Base-by-base conservation (phyloP, 2,797 vertebrate genomes). In the Buphagus erythrorhynchus region DNA sequence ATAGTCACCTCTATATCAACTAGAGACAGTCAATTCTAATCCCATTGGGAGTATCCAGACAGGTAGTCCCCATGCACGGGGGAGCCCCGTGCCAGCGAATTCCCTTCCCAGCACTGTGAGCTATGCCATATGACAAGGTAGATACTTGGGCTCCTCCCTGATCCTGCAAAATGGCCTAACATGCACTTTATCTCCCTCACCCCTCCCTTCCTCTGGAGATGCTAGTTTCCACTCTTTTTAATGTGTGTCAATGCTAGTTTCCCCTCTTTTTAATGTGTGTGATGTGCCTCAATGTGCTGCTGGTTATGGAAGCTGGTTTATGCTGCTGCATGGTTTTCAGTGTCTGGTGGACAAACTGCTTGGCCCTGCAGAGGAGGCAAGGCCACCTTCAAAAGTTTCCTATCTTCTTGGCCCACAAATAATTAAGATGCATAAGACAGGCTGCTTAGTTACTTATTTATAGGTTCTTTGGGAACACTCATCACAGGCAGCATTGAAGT, bases 381-480 rank as follows among this genome's bases (percentile, higher is more conserved):
- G 35, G 38, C 67, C 35, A 51, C 31, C 25, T 93, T 54, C 52
- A 78, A 28, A 83, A n/a, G 18, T 42, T 77, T 74, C 43, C 54
- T 62, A 31, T 55, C 82, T 80, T 79, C 88, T 93, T 67, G 78
- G 54, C 28, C 35, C 62, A 21, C 2, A 1, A 62, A 59, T 77
- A 85, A 77, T 68, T 83, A 91, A 79, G 58, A 89, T 68, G 46
- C 28, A 7, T 89, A 65, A 88, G 75, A 72, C 46, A 72, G 81
- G 68, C 65, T 81, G 66, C 65, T 93, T 74, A 78, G 62, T 81
- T 91, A 86, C 73, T 83, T 97, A 91, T 95, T 95, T 93, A 83
- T 72, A 85, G 86, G 29, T 55, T 92, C 78, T 75, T 75, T 4
- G 8, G 75, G 57, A 51, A 81, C 91, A 90, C 89, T 91, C 86